Evolutionary conservation across 2,888 invertebrate genomes (phyloP).

Genomic region (Eremobia ochroleuca): DNA sequence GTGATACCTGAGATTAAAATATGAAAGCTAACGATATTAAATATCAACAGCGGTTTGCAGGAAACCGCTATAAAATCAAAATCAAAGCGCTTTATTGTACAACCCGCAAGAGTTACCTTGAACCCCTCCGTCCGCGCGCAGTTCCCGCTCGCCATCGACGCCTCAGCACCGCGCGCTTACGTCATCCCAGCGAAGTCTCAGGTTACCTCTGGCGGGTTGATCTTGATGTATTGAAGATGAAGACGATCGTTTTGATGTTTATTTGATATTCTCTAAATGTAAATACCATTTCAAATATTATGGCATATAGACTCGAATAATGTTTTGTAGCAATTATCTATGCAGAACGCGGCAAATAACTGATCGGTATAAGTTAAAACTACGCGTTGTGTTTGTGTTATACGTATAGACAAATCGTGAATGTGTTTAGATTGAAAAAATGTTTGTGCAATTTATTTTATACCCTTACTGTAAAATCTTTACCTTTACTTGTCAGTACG

Average conservation of each 20-base stretch:
- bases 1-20: constrained; percentile 45
- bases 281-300: constrained; percentile 17
- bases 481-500: constrained; percentile 9
- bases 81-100: background rate
- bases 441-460: constrained; percentile 50
- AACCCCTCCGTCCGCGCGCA: background rate
- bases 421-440: constrained; percentile 37
- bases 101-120: background rate
- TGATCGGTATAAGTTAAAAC: background rate
- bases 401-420: constrained; percentile 29
- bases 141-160: background rate
- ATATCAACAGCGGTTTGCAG: constrained; percentile 16
- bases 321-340: constrained; percentile 18
- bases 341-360: background rate
- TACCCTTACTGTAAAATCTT: constrained; percentile 17
- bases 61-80: background rate
- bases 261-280: constrained; percentile 26
- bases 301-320: constrained; percentile 2
- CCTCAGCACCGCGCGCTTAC: too few relatives aligned
- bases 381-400: constrained; percentile 25
- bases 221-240: constrained; percentile 10
- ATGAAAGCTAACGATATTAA: constrained; percentile 33
- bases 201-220: background rate
- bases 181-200: background rate
- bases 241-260: constrained; percentile 1